Evolutionary conservation across 2,113 vertebrate genomes (phyloP), one percentile per base, ranked within the genome.

Genomic region (Strix aluco): DNA sequence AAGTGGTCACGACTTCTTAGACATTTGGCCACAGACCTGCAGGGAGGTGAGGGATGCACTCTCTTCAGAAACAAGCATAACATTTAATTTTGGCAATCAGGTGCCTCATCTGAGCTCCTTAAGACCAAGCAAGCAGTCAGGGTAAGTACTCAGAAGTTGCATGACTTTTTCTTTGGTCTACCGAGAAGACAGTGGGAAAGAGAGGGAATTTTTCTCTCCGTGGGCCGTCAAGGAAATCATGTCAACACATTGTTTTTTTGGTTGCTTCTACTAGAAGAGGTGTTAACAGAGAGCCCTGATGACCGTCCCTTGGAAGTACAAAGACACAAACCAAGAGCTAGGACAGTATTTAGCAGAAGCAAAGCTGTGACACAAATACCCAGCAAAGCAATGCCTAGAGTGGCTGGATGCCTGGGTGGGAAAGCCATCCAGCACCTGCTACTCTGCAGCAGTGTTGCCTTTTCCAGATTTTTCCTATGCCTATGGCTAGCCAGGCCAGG

Each of bases 301-400:
- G n/a, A 26, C 40, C 3, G 0, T 25, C 5, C 27, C 36, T 61
- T 72, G n/a, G 58, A 70, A 38, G 15, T 71, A n/a, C 4, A 15
- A 88, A 61, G 46, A 15, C 16, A 27, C 15, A 81, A 34, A 67
- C 11, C 2, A 1, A 85, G 40, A 88, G 8, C 15, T 13, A 47
- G 51, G 38, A 20, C 34, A 22, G 13, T 13, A 23, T 78, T 81
- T 49, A 82, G 38, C 49, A 55, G 38, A 38, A 71, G 36, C 20
- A 46, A 81, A 21, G 27, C 40, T 61, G 15, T 26, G 46, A 70
- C 10, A 25, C 0, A 0, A 85, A 22, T 10, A 71, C 0, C 6
- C 1, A 1, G 20, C 23, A 65, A 92, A 71, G 32, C 40, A 62
- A 36, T 11, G 21, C 15, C 10, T 12, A 57, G 42, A 51, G 22